These are phyloP conservation scores for Euthynnus affinis DNA, from an alignment of 2,797 vertebrate species.

Conservation along the genomic window DNA sequence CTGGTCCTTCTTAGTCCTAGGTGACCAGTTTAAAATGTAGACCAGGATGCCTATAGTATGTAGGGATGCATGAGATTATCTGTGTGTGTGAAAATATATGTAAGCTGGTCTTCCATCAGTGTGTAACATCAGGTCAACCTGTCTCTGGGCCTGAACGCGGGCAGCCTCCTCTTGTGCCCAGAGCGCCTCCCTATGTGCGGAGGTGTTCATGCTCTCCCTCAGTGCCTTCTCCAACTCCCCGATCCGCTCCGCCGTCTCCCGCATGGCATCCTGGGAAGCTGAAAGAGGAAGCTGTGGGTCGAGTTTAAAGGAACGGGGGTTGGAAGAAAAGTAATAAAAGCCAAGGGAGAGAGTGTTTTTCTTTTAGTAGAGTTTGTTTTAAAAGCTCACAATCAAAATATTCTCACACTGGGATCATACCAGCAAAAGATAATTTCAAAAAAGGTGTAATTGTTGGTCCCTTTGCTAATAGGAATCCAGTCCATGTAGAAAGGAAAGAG, in stretches of 20 bases:
- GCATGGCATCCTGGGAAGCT: slow-evolving; percentile 81
- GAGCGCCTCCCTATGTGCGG: slow-evolving; percentile 83
- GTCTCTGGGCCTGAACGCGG: slow-evolving; percentile 80
- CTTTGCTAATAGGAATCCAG: slow-evolving; percentile 2
- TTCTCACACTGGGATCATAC: slow-evolving; percentile 1
- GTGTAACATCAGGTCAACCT: slow-evolving; percentile 69
- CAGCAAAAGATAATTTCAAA: background rate
- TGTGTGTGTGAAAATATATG: slow-evolving; percentile 13
- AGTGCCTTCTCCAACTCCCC: slow-evolving; percentile 83
- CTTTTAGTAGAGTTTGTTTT: slow-evolving; percentile 38
- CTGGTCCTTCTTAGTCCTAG: background rate
- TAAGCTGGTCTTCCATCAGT: slow-evolving; percentile 1
- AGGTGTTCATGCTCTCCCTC: slow-evolving; percentile 85
- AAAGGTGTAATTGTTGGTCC: slow-evolving; percentile 8
- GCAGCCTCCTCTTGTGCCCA: slow-evolving; percentile 84
- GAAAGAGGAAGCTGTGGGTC: slow-evolving; percentile 67
- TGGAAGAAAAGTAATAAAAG: slow-evolving; percentile 57
- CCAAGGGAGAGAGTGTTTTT: slow-evolving; percentile 46
- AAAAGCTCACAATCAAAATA: slow-evolving; percentile 6
- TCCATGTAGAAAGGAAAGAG: slow-evolving; percentile 15
- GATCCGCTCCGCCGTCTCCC: slow-evolving; percentile 80
- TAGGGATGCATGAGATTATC: background rate
- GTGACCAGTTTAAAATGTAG: slow-evolving; percentile 20
- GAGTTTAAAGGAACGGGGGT: slow-evolving; percentile 35
- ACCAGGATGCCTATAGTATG: background rate